Base-by-base conservation (phyloP, 1,140 invertebrate species). In the Lutraria rhynchaena region DNA sequence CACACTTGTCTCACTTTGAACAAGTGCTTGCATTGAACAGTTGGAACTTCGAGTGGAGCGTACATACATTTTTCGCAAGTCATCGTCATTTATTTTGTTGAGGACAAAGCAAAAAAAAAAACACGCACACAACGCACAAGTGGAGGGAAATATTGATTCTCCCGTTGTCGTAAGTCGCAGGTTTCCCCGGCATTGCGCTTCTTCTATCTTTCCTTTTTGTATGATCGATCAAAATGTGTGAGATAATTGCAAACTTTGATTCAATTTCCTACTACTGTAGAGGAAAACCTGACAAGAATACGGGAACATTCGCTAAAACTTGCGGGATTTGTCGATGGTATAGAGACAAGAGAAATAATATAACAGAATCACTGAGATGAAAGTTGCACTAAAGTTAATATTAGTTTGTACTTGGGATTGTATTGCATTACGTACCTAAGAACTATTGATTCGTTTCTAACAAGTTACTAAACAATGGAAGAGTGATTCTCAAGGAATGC, bases 211-310 rank as follows among this genome's bases (percentile, higher is more conserved):
- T 41, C 37, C n/a, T 41, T 55, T 57, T 15, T 29, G 11, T 15
- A 7, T 46, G 69, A 71, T 71, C 49, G 51, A 71, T 71, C 33
- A 4, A 3, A 33, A 7, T 57, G 49, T 22, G 49, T 55, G 69
- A 22, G 24, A 57, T 71, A 71, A 71, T 71, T 71, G 35, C 69
- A 35, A 71, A 55, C 69, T 71, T 71, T 71, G 69, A 71, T 71
- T 71, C 69, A 71, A 71, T 71, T 71, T 71, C 69, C 53, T 71
- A 35, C 57, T 55, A 55, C 53, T 17, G 53, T 29, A 51, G 49
- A 51, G 44, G 53, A 27, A 55, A 27, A n/a, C 19, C 53, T n/a
- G 53, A 55, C 53, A 27, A 22, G 53, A 27, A 22, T 27, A 22
- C 53, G 53, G 27, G 19, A 55, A 41, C 37, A 5, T 7, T 7